Evolutionary conservation across 2,113 vertebrate species (phyloP), one percentile per base, ranked within the genome.

Genomic region (Macaca nemestrina): DNA sequence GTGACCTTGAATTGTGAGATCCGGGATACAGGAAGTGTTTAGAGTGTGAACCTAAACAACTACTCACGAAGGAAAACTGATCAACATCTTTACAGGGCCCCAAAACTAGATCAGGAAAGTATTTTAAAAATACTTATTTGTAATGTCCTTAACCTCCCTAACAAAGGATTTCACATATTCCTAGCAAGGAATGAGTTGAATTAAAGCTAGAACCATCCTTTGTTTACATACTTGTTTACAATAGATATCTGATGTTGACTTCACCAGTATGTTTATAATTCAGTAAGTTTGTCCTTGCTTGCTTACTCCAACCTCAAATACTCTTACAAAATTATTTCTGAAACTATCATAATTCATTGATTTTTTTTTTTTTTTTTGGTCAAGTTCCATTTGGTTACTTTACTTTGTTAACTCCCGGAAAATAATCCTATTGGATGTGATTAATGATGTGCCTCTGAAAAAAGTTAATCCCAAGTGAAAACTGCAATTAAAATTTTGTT

Each of bases 181-280:
- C 86, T 87, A 50, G 35, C 73, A 35, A 96, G 14, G 6, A 91
- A 87, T 81, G 14, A 96, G 20, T 30, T 78, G 45, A 94, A 94
- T 88, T 91, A 83, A 88, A 61, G n/a, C 4, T 40, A 76, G 27
- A 76, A 76, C 5, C 76, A 92, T 70, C 32, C 43, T 82, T 35
- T 43, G 13, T 59, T 40, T 82, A 50, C 76, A 61, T 76, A 6
- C 8, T 70, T 94, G 38, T 86, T 64, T 73, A 40, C n/a, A 87
- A 75, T n/a, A 38, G 16, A 67, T 75, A 92, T 88, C 55, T 82
- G 88, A 70, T 59, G 27, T 87, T 67, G 10, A 76, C 13, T 32
- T 57, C 22, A 76, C 11, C 16, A 14, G 27, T 4, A 9, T n/a
- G 17, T 93, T 83, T 89, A 50, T 2, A 48, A 72, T n/a, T 20